Base-by-base conservation (phyloP, 2,888 invertebrate genomes). In the Dynastes grantii region DNA sequence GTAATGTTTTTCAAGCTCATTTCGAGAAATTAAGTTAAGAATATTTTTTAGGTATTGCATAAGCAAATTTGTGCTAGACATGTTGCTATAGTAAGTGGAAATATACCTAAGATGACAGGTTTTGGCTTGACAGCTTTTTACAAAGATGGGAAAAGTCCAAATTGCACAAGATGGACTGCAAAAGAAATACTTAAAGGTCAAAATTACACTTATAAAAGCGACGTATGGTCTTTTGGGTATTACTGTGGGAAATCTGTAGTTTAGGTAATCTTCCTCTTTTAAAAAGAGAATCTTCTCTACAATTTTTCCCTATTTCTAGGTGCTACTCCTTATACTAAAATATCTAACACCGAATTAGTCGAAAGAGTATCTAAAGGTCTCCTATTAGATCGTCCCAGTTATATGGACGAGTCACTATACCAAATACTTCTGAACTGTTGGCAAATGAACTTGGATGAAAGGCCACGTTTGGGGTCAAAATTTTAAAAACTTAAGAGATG, bases 181-280 rank as follows among this genome's bases (percentile, higher is more conserved):
- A 92, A 94, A 32, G 97, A 97, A 87, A 93, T 94, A 84, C 90
- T 96, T 81, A 92, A 92, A 45, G 92, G 93, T 83, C 93, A 92
- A 73, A 92, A 93, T 70, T 93, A 91, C 82, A 92, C 93, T n/a
- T 89, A 90, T 3, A 93, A 95, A 84, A 94, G 94, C 76, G 95
- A 96, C 85, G 91, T 95, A 4, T 97, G 96, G 96, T 94, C 96
- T 0, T 96, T 93, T 87, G 96, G 95, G 93, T 95, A 79, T 87
- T 96, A 11, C 89, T 96, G 80, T 97, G 96, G 96, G 97, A 97
- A 88, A 93, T 94, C 80, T 91, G 94, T 82, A 92, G 94, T 3
- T 89, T 96, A 85, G 96, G 93, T 90, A 84, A 81, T 2, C 53
- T 16, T 16, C n/a, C 82, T 77, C n/a, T 9, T 32, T 73, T 64